Evolutionary conservation across 2,888 invertebrate genomes (phyloP), one percentile per base, ranked within the genome.

Genomic region (Fragum fragum): DNA sequence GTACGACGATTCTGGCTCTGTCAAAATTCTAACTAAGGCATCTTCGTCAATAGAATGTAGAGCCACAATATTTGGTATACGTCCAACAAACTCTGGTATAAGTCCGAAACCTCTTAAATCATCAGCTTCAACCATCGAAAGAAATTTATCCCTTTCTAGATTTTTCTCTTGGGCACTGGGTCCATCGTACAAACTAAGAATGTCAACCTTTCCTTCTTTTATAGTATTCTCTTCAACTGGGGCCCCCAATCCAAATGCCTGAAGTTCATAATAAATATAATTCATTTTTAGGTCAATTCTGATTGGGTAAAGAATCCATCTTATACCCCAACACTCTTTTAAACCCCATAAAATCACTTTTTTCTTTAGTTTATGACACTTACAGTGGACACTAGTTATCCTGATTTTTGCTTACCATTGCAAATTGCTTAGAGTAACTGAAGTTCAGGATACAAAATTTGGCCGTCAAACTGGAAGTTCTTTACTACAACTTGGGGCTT

Each of bases 21-120:
- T 88, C 16, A 90, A 74, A 73, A 90, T 89, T 69, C 73, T 73
- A 11, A 89, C 79, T 36, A 90, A 73, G 69, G 73, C 80, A 11
- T 87, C 85, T 28, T 85, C 83, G 42, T 72, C 74, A 11, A 90
- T 76, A 9, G 82, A 81, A 39, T 89, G 77, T 23, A 90, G 59
- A 9, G 87, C 70, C 7, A 84, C 89, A 29, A 88, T 73, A 9
- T 91, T 79, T 14, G 90, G 88, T 63, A 90, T 80, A 36, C 90
- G 82, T 16, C 89, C 89, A 16, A 90, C 81, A 83, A 90, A 88
- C 71, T 90, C 90, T 5, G 90, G 90, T 53, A 90, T 90, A 53
- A 90, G 61, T 69, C 90, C 90, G 81, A 81, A 90, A 28, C 75
- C 69, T 16, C 87, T 74, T 36, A 90, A 61, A 76, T 90, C 90